Evolutionary conservation across 2,113 vertebrate genomes (phyloP).

Genomic region (Conger conger): DNA sequence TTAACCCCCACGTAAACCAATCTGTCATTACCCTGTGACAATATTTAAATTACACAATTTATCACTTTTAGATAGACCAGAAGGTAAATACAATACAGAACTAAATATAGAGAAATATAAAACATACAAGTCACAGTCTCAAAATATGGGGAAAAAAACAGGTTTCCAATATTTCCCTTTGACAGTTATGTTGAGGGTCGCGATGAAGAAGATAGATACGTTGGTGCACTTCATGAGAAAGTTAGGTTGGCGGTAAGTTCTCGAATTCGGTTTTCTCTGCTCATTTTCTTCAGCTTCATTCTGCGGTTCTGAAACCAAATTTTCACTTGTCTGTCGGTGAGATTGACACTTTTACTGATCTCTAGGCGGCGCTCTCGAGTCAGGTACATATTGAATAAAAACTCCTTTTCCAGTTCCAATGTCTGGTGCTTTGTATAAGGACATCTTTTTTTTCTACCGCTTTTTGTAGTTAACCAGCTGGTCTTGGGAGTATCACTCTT

Average conservation of each 20-base stretch:
- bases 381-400: slow-evolving; percentile 99
- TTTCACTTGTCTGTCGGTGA: slow-evolving; percentile 99
- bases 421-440: slow-evolving; percentile 99
- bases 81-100: slow-evolving; percentile 35
- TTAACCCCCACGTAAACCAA: slow-evolving; percentile 56
- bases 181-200: slow-evolving; percentile 48
- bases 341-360: slow-evolving; percentile 99
- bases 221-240: slow-evolving; percentile 90
- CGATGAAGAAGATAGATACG: neutral
- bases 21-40: slow-evolving; percentile 64
- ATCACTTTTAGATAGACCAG: slow-evolving; percentile 48
- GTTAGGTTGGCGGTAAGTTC: slow-evolving; percentile 98
- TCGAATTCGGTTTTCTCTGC: slow-evolving; percentile 96
- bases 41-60: slow-evolving; percentile 53
- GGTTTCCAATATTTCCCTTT: slow-evolving; percentile 72
- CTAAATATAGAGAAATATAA: slow-evolving; percentile 49
- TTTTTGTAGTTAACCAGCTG: slow-evolving; percentile 98
- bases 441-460: slow-evolving; percentile 97
- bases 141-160: slow-evolving; percentile 67
- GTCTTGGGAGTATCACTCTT: slow-evolving; percentile 86
- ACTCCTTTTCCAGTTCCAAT: slow-evolving; percentile 99
- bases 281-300: slow-evolving; percentile 99
- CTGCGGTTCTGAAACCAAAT: slow-evolving; percentile 99
- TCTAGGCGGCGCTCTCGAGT: slow-evolving; percentile 99
- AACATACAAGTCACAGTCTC: slow-evolving; percentile 83